Base-by-base conservation (phyloP, 1,140 invertebrate genomes). In the Drosophila arizonae region DNA sequence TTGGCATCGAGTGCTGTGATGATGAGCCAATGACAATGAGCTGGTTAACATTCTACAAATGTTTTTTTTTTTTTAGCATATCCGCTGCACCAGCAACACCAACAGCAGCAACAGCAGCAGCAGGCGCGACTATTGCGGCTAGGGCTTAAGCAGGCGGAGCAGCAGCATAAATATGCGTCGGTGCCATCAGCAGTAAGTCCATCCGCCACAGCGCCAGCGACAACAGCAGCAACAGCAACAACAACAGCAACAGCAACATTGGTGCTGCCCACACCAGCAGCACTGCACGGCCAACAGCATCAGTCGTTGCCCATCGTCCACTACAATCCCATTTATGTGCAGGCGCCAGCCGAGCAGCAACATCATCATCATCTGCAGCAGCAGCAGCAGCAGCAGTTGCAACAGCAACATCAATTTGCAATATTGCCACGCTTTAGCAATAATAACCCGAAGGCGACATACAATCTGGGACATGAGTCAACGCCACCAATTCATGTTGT, bases 371-470 rank as follows among this genome's bases (percentile, higher is more conserved):
- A 17, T 17, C 17, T 0, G 0, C 17, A 17, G 17, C 17, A 17
- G 17, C 17, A 17, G 17, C 17, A 17, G 17, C 17, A 17, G 17
- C 17, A 17, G 17, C 17, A 24, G 21, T 3, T 24, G 21, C 82
- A 76, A 62, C 85, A 85, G 57, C 86, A 81, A 30, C 80, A 85
- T 66, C 87, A 87, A 77, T 82, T 84, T 69, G 64, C 82, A 77
- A 87, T 88, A 79, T 72, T 88, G 79, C 84, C 84, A 74, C 84
- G 82, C 70, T 86, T 86, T 64, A 76, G 75, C 78, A 87, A 87
- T 65, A 87, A 88, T 77, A 87, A 88, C 77, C 76, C 84, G 45
- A 81, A 81, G 73, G 62, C 79, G 21, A 73, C 50, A 58, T 81
- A 77, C 69, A 80, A 71, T 74, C 66, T 81, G 39, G 74, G 50